Conservation (phyloP, 2,888 invertebrate species). For the Dione juno region DNA sequence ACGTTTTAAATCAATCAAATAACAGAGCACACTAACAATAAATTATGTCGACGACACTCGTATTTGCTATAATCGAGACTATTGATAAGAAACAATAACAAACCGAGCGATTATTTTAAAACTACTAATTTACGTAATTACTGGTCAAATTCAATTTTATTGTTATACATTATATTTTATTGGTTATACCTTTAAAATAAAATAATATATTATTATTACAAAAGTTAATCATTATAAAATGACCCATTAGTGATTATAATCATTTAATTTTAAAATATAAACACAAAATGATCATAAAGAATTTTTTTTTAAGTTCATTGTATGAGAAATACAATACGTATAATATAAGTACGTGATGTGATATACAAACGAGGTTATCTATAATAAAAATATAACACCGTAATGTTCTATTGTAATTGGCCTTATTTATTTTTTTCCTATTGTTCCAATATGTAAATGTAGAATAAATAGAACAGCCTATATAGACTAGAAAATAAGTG, state of each 20-base stretch:
- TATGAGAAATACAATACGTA: conserved; percentile 2
- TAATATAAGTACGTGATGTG: conserved; percentile 11
- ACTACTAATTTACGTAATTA: neutral
- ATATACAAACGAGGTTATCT: conserved; percentile 15
- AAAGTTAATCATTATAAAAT: no score
- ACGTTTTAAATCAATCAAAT: conserved; percentile 32
- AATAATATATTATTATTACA: no score
- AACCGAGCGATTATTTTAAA: conserved; percentile 12
- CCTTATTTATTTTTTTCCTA: neutral
- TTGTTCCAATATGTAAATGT: neutral
- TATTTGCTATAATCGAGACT: conserved; percentile 26
- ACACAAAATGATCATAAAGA: neutral
- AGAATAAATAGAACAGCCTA: neutral
- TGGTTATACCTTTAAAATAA: no score
- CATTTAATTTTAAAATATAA: neutral
- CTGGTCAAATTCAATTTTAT: neutral
- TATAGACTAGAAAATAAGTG: no score
- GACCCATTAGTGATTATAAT: no score
- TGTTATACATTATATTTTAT: no score
- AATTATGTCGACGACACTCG: conserved; percentile 20
- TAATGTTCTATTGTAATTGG: neutral
- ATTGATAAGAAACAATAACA: conserved; percentile 29
- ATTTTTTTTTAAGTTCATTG: neutral
- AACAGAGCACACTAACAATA: conserved; percentile 21
- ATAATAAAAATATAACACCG: neutral